Evolutionary conservation across 2,113 vertebrate genomes (phyloP), one percentile per base, ranked within the genome.

Genomic region (Poeciliopsis retropinna): DNA sequence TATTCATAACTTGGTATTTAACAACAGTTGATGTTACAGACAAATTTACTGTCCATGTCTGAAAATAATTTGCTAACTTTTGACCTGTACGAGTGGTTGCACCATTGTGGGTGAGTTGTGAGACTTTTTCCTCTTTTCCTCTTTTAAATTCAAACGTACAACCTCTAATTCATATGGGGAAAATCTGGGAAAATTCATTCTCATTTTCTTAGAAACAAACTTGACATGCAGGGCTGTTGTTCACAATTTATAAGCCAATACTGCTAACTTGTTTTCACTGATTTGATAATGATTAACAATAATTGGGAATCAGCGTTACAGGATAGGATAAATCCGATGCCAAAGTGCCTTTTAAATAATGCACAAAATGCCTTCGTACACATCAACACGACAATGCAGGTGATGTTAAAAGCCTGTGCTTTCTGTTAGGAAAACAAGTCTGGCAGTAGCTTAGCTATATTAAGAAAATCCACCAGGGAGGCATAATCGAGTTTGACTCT

Each of bases 401-500:
- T 80, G 65, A 76, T 60, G 54, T 66, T 60, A 30, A 73, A 76
- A 77, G 41, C 70, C 76, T 76, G 74, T 80, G 70, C 44, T 78
- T 47, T 66, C 80, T 66, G 60, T 85, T 72, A 76, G 77, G 80
- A 88, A 85, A 86, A 89, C 87, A 88, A 85, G 77, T 71, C 64
- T 72, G 84, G 72, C 79, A 76, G 85, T 84, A 69, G 84, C 83
- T 89, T 54, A 85, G 85, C 84, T 87, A 76, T 90, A 90, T 88
- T 91, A 89, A 88, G 80, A 73, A 88, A 92, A 88, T 76, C 82
- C 84, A 84, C 83, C 69, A 67, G 86, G 88, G 90, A 92, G 80
- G 70, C 83, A 82, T 92, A 93, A 92, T 90, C 77, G 79, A 87
- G 85, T 92, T 93, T 91, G 85, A 89, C 88, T 90, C 89, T 90